phyloP scores from a whole-genome alignment of 1,140 invertebrate genomes.

The Bombus confusus region DNA sequence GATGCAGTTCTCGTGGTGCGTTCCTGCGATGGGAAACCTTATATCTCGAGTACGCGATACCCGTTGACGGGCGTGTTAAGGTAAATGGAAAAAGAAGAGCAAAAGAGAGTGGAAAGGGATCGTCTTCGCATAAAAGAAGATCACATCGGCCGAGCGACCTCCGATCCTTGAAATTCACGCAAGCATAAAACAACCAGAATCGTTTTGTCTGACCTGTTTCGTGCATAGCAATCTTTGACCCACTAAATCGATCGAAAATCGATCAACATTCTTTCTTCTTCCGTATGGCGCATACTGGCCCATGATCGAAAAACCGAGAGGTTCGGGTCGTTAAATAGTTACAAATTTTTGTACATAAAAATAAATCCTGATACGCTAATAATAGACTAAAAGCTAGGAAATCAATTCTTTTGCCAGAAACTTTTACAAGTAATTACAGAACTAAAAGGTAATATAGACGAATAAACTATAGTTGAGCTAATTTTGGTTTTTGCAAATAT shows the following conservation, averaged over 20 bases:
- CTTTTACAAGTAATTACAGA: too few relatives aligned
- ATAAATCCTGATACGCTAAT: background rate
- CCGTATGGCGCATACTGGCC: background rate
- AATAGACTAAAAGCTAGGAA: background rate
- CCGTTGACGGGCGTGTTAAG: conserved; percentile 23
- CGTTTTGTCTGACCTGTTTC: background rate
- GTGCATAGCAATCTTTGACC: background rate
- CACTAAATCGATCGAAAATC: background rate
- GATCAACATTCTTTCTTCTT: too few relatives aligned
- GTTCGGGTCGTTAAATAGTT: background rate
- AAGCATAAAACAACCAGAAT: background rate
- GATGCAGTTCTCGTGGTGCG: conserved; percentile 1
- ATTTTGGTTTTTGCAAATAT: too few relatives aligned
- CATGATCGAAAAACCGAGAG: background rate
- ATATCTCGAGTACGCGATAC: conserved; percentile 32
- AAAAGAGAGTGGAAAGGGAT: conserved; percentile 24
- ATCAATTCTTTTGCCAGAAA: background rate
- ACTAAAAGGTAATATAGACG: too few relatives aligned
- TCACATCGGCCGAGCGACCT: background rate
- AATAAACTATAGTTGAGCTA: too few relatives aligned
- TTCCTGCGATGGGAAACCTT: conserved; percentile 38
- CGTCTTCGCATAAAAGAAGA: conserved; percentile 20
- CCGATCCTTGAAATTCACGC: conserved; percentile 7
- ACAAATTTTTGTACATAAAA: too few relatives aligned
- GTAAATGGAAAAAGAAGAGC: conserved; percentile 18